These are phyloP conservation scores for Cataglyphis altisquamis DNA, from an alignment of 2,888 invertebrate genomes.

Conservation along the genomic window DNA sequence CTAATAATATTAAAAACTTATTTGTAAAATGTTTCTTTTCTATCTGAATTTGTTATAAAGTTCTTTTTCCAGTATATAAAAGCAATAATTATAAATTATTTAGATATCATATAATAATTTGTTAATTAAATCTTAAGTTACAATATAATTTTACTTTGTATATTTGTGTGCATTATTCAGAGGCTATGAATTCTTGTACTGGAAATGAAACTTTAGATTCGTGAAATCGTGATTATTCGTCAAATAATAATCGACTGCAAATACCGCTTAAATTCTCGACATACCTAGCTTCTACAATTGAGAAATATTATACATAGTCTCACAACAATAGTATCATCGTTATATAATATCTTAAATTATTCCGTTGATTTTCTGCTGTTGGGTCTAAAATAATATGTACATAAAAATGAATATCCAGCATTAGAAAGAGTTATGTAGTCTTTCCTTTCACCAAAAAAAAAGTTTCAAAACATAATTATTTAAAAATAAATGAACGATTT, in stretches of 20 bases:
- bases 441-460: not conserved
- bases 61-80: not conserved
- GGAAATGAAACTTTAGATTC: not conserved
- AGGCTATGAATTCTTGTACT: not conserved
- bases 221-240: not conserved
- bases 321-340: conserved; percentile 12
- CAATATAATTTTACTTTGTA: not conserved
- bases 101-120: not conserved
- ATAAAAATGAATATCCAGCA: not conserved
- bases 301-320: conserved; percentile 17
- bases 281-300: conserved; percentile 14
- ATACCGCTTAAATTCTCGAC: conserved; percentile 30
- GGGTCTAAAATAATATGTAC: not conserved
- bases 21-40: too few species aligned
- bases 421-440: not conserved
- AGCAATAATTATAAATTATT: not conserved
- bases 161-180: not conserved
- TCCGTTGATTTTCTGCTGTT: conserved; percentile 16
- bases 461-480: not conserved
- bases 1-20: conserved; percentile 1
- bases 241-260: conserved; percentile 2
- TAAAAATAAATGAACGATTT: not conserved
- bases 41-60: not conserved
- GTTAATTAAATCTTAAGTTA: not conserved
- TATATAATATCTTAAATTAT: conserved; percentile 1